Base-by-base conservation (phyloP, 1,140 invertebrate genomes). In the Lordiphosa mommai region DNA sequence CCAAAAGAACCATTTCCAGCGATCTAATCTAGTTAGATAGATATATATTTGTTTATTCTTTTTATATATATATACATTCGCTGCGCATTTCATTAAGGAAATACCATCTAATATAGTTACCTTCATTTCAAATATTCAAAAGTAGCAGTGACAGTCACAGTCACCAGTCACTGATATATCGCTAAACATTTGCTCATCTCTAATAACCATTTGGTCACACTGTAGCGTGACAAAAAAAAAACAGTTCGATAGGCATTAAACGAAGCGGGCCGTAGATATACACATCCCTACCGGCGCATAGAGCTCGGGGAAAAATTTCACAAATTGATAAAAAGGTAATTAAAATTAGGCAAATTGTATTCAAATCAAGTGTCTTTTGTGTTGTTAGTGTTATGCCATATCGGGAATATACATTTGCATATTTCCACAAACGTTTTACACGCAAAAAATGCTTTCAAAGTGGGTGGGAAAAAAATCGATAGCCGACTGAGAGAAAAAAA, bases 251-350 rank as follows among this genome's bases (percentile, higher is more conserved):
- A 3, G n/a, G 6, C 12, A 43, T 23, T 43, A 7, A 43, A 27
- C 40, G 40, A 9, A 43, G 27, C n/a, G 40, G 17, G 3, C 2
- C 40, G 40, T 43, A 43, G 23, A 13, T 27, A 29, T 27, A 27
- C 10, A 43, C 57, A 66, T 61, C 66, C 33, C 72, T 71, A 63
- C 65, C 67, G 60, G 72, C 60, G 70, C 69, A 68, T 72, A 72
- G 58, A 68, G 41, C 65, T 48, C 49, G 40, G 36, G 49, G 49
- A 56, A 23, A 23, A 23, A 57, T 53, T 80, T 74, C 55, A 71
- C 53, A 38, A 20, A 37, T 32, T 61, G 49, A 37, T 41, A 49
- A 51, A 27, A 43, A 13, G 10, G 13, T 55, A 61, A 60, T 60
- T 52, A 46, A 77, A 63, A 82, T 46, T 61, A 47, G 71, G 61